Conservation (phyloP, 23 tunicate genomes). For the Halocynthia aurantium region DNA sequence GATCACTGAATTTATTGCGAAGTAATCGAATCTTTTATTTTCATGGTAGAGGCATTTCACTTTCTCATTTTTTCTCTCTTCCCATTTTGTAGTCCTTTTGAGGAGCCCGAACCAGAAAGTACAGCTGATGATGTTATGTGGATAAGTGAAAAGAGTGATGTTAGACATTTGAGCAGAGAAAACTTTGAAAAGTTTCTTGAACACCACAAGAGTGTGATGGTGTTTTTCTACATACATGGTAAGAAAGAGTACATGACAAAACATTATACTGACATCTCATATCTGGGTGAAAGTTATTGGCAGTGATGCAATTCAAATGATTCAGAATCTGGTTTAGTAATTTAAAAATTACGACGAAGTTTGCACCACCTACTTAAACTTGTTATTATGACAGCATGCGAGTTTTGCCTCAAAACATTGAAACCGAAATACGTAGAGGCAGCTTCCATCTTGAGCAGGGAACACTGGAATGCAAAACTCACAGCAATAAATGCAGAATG, state of each 20-base stretch:
- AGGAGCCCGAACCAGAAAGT: slow-evolving; percentile 1
- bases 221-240: slow-evolving; percentile 85
- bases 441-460: slow-evolving; percentile 31
- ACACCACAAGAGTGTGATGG: slow-evolving; percentile 42
- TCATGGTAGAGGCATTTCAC: background rate
- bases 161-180: slow-evolving; percentile 55
- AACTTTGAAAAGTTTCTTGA: slow-evolving; percentile 46
- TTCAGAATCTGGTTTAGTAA: no score
- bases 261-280: no score
- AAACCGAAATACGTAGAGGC: slow-evolving; percentile 76
- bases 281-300: no score
- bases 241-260: background rate
- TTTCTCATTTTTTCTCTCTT: no score
- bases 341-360: no score
- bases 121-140: slow-evolving; percentile 16
- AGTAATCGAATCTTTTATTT: slow-evolving; percentile 21
- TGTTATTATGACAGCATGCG: slow-evolving; percentile 38
- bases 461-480: slow-evolving; percentile 11
- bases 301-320: no score
- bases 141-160: slow-evolving; percentile 51
- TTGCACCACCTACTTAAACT: no score
- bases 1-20: slow-evolving; percentile 42
- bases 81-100: slow-evolving; percentile 2
- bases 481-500: slow-evolving; percentile 60
- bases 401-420: slow-evolving; percentile 46